These are phyloP conservation scores for Hermodice carunculata DNA, from an alignment of 2,888 invertebrate species.

Conservation along the genomic window DNA sequence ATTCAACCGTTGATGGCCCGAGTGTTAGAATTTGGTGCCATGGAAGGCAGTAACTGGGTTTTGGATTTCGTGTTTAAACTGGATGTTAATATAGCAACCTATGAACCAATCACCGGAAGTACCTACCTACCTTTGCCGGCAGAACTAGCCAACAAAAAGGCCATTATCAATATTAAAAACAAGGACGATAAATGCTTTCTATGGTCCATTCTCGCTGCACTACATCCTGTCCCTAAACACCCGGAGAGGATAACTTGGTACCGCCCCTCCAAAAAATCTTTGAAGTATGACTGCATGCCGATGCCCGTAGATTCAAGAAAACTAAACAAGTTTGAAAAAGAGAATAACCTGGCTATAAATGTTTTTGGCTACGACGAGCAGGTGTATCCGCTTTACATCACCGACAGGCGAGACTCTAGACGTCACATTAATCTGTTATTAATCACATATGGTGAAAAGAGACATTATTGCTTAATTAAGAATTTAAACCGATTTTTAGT, in stretches of 20 bases:
- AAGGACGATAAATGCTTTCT: slow-evolving; percentile 40
- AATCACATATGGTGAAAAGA: slow-evolving; percentile 12
- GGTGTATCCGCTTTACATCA: slow-evolving; percentile 28
- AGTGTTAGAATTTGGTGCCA: too few species aligned
- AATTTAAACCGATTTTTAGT: slow-evolving; percentile 23
- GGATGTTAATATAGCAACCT: slow-evolving; percentile 24
- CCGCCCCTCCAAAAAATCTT: slow-evolving; percentile 1
- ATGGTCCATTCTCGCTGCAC: slow-evolving; percentile 38
- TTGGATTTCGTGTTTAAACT: not conserved
- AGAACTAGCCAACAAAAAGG: slow-evolving; percentile 29
- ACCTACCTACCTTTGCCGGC: slow-evolving; percentile 32
- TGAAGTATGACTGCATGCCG: slow-evolving; percentile 24
- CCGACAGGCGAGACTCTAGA: too few species aligned
- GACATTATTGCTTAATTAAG: slow-evolving; percentile 34
- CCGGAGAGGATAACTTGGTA: slow-evolving; percentile 19
- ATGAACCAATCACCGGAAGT: slow-evolving; percentile 35
- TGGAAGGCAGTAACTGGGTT: slow-evolving; percentile 1
- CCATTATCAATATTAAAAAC: slow-evolving; percentile 42
- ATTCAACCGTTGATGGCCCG: too few species aligned
- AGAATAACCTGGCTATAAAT: slow-evolving; percentile 29
- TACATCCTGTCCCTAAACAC: slow-evolving; percentile 26
- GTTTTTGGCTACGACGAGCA: slow-evolving; percentile 29
- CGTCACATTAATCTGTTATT: slow-evolving; percentile 24
- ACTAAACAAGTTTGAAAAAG: slow-evolving; percentile 29
- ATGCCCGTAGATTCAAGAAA: slow-evolving; percentile 24